Conservation (phyloP, 2,888 invertebrate species). For the Itoplectis maculator region DNA sequence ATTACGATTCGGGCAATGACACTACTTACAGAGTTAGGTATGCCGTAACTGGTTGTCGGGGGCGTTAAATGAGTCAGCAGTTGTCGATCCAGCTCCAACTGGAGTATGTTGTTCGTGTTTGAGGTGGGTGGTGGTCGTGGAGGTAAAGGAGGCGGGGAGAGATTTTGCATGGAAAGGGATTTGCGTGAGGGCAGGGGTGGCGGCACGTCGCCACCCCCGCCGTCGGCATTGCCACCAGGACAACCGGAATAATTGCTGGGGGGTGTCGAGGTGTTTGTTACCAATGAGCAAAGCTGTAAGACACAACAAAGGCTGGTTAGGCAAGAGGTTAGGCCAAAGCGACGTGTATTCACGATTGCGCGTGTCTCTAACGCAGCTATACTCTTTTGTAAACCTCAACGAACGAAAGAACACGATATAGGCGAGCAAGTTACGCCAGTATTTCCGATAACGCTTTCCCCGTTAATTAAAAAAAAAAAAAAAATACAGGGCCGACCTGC, state of each 20-base stretch:
- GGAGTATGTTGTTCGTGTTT: slow-evolving; percentile 82
- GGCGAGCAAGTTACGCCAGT: not conserved
- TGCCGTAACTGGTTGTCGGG: slow-evolving; percentile 83
- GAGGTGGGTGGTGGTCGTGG: slow-evolving; percentile 86
- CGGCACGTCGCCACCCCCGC: slow-evolving; percentile 82
- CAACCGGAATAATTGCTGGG: slow-evolving; percentile 81
- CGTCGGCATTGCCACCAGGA: slow-evolving; percentile 76
- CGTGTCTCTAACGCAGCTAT: slow-evolving; percentile 6
- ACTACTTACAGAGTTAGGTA: slow-evolving; percentile 85
- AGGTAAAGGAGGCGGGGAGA: slow-evolving; percentile 87
- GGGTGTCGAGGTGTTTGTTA: slow-evolving; percentile 83
- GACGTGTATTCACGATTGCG: slow-evolving; percentile 43
- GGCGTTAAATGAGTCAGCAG: slow-evolving; percentile 84
- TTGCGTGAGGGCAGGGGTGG: slow-evolving; percentile 84
- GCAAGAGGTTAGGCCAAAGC: slow-evolving; percentile 77
- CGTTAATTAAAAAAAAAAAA: not conserved
- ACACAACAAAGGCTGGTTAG: slow-evolving; percentile 83
- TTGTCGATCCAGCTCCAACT: slow-evolving; percentile 82
- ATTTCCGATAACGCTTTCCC: not conserved
- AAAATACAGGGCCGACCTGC: not conserved
- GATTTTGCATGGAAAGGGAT: slow-evolving; percentile 83
- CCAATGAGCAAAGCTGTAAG: slow-evolving; percentile 85
- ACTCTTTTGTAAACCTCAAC: slow-evolving; percentile 14
- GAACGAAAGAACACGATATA: not conserved
- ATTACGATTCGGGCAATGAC: slow-evolving; percentile 74